phyloP scores from a whole-genome alignment of 2,113 vertebrate genomes.

The Lipotes vexillifer region DNA sequence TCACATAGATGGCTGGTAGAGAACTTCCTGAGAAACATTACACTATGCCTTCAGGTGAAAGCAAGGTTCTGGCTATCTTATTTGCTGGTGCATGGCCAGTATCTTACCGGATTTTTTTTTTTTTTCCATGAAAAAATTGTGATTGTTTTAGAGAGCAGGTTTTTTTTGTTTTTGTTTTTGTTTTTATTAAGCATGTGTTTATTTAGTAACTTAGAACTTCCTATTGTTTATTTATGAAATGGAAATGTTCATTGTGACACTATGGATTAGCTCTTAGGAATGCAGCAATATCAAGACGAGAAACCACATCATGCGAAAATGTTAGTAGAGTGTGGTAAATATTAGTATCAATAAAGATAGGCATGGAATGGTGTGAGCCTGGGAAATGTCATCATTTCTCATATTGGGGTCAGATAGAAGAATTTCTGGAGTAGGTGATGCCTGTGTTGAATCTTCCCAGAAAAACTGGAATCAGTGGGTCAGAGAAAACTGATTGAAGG shows the following conservation, averaged over 20 bases:
- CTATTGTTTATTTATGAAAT: background rate
- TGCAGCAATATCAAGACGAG: background rate
- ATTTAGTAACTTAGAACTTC: background rate
- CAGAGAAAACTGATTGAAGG: background rate
- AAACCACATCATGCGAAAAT: background rate
- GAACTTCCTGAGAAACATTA: background rate
- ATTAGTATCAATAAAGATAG: background rate
- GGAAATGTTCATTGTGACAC: background rate
- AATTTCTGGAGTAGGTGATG: background rate
- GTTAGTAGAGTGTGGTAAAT: background rate
- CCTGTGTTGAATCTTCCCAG: background rate
- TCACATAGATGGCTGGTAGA: background rate
- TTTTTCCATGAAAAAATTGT: background rate
- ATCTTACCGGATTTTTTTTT: background rate
- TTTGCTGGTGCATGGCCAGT: background rate
- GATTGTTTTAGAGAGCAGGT: background rate
- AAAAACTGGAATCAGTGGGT: background rate
- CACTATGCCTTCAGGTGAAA: rapidly evolving
- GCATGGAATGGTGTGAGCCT: rapidly evolving
- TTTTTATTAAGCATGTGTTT: background rate
- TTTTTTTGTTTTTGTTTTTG: background rate
- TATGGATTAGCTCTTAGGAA: background rate
- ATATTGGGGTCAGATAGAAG: background rate
- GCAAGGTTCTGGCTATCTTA: background rate
- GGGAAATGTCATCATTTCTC: background rate